These are phyloP conservation scores for Notothenia rossii DNA, from an alignment of 2,113 vertebrate species.

Conservation along the genomic window DNA sequence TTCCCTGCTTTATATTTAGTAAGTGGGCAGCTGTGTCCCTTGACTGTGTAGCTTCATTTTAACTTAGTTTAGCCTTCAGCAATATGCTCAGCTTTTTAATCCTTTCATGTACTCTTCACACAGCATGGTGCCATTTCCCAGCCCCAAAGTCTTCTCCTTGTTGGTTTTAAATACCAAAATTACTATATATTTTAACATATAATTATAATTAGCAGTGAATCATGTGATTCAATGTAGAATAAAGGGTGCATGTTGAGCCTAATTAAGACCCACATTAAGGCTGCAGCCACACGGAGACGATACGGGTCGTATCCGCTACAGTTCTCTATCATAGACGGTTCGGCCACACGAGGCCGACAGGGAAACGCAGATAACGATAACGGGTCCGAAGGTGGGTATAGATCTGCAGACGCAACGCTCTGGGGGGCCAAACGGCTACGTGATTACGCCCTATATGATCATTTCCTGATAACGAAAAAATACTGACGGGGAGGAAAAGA, in stretches of 20 bases:
- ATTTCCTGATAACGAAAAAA: too few relatives aligned
- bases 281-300: too few relatives aligned
- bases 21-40: conserved; percentile 56
- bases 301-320: too few relatives aligned
- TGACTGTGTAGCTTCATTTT: conserved; percentile 47
- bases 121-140: conserved; percentile 60
- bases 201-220: conserved; percentile 33
- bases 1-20: conserved; percentile 56
- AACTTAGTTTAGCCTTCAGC: conserved; percentile 52
- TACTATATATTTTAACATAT: conserved; percentile 10
- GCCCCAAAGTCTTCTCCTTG: conserved; percentile 25
- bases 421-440: too few relatives aligned
- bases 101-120: conserved; percentile 65
- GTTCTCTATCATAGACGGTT: too few relatives aligned
- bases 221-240: conserved; percentile 13
- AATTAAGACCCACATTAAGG: conserved; percentile 49
- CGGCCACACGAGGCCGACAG: too few relatives aligned
- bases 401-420: too few relatives aligned
- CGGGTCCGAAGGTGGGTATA: too few relatives aligned
- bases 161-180: conserved; percentile 21
- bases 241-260: conserved; percentile 33
- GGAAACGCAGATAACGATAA: too few relatives aligned
- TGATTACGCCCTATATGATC: too few relatives aligned
- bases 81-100: conserved; percentile 65
- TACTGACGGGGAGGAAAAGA: too few relatives aligned